These are phyloP conservation scores for Bombus superbus DNA, from an alignment of 1,140 invertebrate species.

Conservation along the genomic window DNA sequence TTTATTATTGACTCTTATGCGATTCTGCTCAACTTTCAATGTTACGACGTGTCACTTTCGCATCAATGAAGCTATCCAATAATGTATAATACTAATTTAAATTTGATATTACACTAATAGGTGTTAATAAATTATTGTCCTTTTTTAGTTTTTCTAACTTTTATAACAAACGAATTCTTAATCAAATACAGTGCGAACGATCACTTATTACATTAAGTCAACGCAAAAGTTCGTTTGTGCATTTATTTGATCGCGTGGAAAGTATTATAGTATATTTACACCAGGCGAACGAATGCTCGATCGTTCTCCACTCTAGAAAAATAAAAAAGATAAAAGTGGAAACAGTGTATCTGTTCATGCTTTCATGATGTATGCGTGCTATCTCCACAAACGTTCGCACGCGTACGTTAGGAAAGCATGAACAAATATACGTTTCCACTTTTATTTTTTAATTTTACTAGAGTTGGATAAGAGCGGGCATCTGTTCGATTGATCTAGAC, in stretches of 20 bases:
- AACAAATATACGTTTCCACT: no score
- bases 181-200: background rate
- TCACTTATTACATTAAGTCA: background rate
- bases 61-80: constrained; percentile 41
- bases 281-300: no score
- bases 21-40: background rate
- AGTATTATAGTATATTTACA: background rate
- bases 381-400: no score
- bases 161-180: background rate
- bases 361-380: no score
- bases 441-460: no score
- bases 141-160: background rate
- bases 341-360: no score
- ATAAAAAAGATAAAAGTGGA: no score
- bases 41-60: background rate
- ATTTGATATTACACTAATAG: constrained; percentile 7
- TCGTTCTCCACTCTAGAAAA: no score
- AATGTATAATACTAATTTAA: constrained; percentile 57
- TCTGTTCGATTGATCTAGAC: no score
- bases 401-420: no score
- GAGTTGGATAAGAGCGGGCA: no score
- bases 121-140: constrained; percentile 52
- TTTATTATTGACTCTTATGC: background rate
- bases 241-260: background rate
- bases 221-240: background rate